Percentiles rank a stretch among this genome's conserved stretches.
These are phyloP conservation scores for Choristoneura rosaceana DNA, from an alignment of 2,888 invertebrate genomes.

Conservation along the genomic window DNA sequence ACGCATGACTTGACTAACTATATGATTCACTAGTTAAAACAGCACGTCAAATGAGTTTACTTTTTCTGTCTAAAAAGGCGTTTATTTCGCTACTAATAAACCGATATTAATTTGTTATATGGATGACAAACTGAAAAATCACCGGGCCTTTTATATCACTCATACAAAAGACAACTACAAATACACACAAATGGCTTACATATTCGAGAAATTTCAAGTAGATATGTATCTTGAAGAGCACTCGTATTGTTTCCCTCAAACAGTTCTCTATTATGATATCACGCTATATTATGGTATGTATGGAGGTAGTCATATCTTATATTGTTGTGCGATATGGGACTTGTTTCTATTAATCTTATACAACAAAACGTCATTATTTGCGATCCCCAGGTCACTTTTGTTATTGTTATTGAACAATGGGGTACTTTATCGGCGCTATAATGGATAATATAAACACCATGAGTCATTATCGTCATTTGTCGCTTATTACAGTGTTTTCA, in stretches of 20 bases:
- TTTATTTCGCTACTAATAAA: neutral
- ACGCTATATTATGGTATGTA: conserved; percentile 18
- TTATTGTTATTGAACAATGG: conserved; percentile 41
- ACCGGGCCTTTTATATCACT: neutral
- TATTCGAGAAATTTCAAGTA: neutral
- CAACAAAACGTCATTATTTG: conserved; percentile 36
- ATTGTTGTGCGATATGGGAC: conserved; percentile 15
- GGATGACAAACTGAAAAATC: neutral
- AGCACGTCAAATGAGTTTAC: too few relatives aligned
- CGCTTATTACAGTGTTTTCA: neutral
- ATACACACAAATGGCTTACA: neutral
- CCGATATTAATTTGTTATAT: neutral
- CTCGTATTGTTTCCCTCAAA: neutral
- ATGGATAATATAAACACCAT: conserved; percentile 23
- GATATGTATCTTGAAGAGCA: too few relatives aligned
- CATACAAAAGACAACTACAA: neutral
- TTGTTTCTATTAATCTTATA: conserved; percentile 11
- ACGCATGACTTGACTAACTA: neutral
- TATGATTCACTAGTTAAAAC: too few relatives aligned
- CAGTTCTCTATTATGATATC: conserved; percentile 18
- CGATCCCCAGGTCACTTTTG: conserved; percentile 27
- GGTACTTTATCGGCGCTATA: conserved; percentile 16
- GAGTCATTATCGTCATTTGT: neutral
- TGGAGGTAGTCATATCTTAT: conserved; percentile 5
- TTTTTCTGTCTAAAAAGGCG: too few relatives aligned